Evolutionary conservation across 2,888 invertebrate genomes (phyloP).

Genomic region (Morinoia aosen): DNA sequence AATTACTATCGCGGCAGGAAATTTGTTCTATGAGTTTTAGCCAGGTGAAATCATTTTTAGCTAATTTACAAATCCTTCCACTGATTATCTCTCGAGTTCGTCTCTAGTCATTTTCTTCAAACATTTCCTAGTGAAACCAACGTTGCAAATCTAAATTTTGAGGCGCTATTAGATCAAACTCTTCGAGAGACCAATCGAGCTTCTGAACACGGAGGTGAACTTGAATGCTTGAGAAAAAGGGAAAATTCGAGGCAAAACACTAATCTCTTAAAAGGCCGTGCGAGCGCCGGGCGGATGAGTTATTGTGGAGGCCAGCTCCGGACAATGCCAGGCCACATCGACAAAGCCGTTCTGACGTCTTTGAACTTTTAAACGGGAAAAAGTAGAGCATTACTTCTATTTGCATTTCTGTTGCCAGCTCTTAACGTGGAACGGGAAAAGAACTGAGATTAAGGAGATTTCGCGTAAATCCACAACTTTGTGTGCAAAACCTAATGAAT

Average conservation of each 20-base stretch:
- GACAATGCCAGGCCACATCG: neutral
- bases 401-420: neutral
- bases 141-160: neutral
- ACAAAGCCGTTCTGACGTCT: neutral
- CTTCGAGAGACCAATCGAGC: neutral
- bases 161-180: neutral
- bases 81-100: neutral
- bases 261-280: neutral
- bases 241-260: neutral
- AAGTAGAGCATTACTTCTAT: neutral
- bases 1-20: neutral
- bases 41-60: neutral
- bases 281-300: neutral
- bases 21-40: neutral
- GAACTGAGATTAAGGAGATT: too few relatives aligned
- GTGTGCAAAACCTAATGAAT: too few relatives aligned
- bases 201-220: neutral
- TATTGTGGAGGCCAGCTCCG: neutral
- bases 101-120: neutral
- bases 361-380: neutral
- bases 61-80: neutral
- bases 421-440: too few relatives aligned
- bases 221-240: neutral
- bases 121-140: neutral
- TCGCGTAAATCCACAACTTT: too few relatives aligned